These are phyloP conservation scores for Caenorhabditis drosophilae DNA, from an alignment of 2,888 invertebrate species.

Conservation along the genomic window DNA sequence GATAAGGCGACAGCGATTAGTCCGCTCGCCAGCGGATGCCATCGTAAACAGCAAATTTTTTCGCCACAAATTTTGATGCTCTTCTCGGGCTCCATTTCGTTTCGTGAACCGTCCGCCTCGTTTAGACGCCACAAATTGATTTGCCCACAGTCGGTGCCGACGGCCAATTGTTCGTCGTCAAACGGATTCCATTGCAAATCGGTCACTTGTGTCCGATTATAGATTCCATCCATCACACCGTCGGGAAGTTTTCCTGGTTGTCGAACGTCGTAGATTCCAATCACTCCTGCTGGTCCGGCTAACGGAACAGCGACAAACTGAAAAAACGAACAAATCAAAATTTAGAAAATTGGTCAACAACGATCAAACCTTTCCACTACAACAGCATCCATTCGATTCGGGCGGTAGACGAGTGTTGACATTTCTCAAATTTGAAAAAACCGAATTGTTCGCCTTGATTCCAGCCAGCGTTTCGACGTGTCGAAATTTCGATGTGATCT, in stretches of 20 bases:
- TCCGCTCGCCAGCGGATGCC: constrained; percentile 86
- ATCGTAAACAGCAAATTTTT: constrained; percentile 73
- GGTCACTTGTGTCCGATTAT: constrained; percentile 80
- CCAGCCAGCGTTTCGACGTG: constrained; percentile 55
- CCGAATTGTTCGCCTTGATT: constrained; percentile 40
- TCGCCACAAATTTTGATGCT: constrained; percentile 50
- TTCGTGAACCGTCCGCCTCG: constrained; percentile 35
- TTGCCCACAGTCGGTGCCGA: constrained; percentile 80
- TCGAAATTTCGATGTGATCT: constrained; percentile 62
- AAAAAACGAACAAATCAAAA: not conserved
- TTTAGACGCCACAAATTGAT: constrained; percentile 50
- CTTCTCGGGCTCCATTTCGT: constrained; percentile 48
- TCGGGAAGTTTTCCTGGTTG: constrained; percentile 71
- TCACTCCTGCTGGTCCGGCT: constrained; percentile 86
- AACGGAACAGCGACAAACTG: constrained; percentile 79
- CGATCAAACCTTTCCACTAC: constrained; percentile 21
- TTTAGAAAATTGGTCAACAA: too few species aligned
- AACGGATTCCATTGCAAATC: constrained; percentile 96
- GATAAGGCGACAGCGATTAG: constrained; percentile 87
- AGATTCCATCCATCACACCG: constrained; percentile 84
- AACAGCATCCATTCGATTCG: constrained; percentile 58
- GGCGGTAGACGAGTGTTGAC: constrained; percentile 63
- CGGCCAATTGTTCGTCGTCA: constrained; percentile 80
- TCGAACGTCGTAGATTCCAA: constrained; percentile 80
- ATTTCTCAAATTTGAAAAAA: constrained; percentile 61